These are phyloP conservation scores for Eubasilissa regina DNA, from an alignment of 1,140 invertebrate species.

Conservation along the genomic window DNA sequence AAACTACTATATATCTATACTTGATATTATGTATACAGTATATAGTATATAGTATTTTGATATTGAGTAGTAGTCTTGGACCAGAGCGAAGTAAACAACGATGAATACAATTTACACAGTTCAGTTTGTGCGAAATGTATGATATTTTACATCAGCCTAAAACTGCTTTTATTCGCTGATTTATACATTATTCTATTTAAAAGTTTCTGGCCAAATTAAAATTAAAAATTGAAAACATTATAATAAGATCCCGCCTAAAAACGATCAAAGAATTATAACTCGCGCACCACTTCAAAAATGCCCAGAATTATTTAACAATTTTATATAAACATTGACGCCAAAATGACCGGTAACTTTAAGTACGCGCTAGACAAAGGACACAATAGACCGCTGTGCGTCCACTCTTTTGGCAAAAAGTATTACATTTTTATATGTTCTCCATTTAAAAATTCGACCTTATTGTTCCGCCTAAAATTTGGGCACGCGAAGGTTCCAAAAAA, in stretches of 20 bases:
- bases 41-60: too few relatives aligned
- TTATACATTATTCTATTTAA: neutral
- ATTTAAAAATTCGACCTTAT: slow-evolving; percentile 12
- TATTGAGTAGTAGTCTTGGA: too few relatives aligned
- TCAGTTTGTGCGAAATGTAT: too few relatives aligned
- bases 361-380: neutral
- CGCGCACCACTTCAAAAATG: slow-evolving; percentile 28
- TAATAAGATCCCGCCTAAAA: slow-evolving; percentile 16
- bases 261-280: slow-evolving; percentile 24
- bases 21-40: too few relatives aligned
- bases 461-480: slow-evolving; percentile 9
- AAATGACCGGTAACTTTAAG: slow-evolving; percentile 37
- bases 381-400: slow-evolving; percentile 16
- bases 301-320: slow-evolving; percentile 16
- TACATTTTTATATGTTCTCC: slow-evolving; percentile 5
- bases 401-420: slow-evolving; percentile 13
- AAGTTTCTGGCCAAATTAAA: neutral
- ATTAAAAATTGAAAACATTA: slow-evolving; percentile 6
- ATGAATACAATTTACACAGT: too few relatives aligned
- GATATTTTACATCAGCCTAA: neutral
- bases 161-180: neutral
- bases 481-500: neutral
- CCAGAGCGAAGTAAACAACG: too few relatives aligned
- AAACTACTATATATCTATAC: too few relatives aligned
- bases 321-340: slow-evolving; percentile 7